Percentiles rank a stretch among this genome's conserved stretches.
Evolutionary conservation across 2,797 vertebrate species (phyloP).

Genomic region (Gadopsis bispinosus): DNA sequence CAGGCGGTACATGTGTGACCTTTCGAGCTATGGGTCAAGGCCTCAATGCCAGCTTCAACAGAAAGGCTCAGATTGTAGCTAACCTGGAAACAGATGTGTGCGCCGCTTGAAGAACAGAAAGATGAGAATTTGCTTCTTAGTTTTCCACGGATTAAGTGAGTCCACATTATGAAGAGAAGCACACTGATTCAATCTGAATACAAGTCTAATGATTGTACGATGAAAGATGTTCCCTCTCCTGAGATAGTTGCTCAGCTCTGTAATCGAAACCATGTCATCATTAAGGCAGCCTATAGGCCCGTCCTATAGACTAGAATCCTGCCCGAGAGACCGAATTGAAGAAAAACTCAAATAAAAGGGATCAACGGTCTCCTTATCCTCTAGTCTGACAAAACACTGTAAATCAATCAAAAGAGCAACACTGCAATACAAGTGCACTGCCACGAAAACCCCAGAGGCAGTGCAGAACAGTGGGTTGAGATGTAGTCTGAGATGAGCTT

Average conservation of each 20-base stretch:
- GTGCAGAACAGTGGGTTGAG: slow-evolving; percentile 32
- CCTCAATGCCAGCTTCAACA: not conserved
- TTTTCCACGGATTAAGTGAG: not conserved
- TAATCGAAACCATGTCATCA: slow-evolving; percentile 51
- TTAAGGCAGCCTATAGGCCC: slow-evolving; percentile 36
- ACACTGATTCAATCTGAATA: not conserved
- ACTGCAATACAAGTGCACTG: slow-evolving; percentile 26
- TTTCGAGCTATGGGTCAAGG: slow-evolving; percentile 22
- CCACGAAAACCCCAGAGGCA: slow-evolving; percentile 41
- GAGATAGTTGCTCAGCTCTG: slow-evolving; percentile 19
- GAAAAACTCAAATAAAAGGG: slow-evolving; percentile 52
- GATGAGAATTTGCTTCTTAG: not conserved
- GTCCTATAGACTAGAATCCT: not conserved
- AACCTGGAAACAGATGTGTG: slow-evolving; percentile 27
- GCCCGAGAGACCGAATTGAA: slow-evolving; percentile 34
- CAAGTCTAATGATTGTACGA: not conserved
- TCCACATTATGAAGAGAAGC: not conserved
- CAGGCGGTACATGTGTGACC: slow-evolving; percentile 35
- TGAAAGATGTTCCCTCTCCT: slow-evolving; percentile 28
- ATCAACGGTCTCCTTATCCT: slow-evolving; percentile 47
- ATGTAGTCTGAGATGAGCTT: slow-evolving; percentile 63
- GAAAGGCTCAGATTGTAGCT: not conserved
- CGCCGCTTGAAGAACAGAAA: not conserved
- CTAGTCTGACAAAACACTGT: slow-evolving; percentile 50
- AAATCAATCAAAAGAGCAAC: slow-evolving; percentile 68